A percentile compares a stretch with the other conserved stretches of the same genome.
Conservation (phyloP, 2,113 vertebrate genomes). For the Stictonetta naevosa region DNA sequence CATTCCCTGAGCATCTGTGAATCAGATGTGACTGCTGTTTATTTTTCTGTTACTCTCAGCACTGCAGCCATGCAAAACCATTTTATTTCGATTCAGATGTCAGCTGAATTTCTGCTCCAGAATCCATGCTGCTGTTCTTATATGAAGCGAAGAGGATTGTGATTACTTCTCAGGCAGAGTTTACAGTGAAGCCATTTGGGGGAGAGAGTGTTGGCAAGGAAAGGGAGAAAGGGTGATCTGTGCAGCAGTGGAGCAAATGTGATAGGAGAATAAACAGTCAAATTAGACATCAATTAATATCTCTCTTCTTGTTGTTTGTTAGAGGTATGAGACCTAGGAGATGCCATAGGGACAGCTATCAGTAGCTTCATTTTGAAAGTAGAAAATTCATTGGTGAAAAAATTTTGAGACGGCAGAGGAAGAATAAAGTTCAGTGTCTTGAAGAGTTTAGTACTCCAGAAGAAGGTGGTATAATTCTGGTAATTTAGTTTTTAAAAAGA, state of each 20-base stretch:
- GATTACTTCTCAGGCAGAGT: not conserved
- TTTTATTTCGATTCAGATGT: not conserved
- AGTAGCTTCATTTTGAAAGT: not conserved
- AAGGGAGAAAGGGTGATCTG: not conserved
- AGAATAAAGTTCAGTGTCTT: not conserved
- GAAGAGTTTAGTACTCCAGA: not conserved
- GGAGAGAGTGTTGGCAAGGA: not conserved
- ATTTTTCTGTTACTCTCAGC: not conserved
- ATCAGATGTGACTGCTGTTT: not conserved
- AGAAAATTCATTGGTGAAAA: not conserved
- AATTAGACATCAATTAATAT: not conserved
- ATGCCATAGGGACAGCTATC: not conserved
- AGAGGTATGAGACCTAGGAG: not conserved
- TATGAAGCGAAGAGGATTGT: not conserved
- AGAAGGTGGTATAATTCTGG: not conserved
- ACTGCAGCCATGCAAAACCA: not conserved
- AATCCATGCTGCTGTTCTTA: not conserved
- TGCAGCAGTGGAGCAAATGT: not conserved
- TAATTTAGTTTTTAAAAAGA: not conserved
- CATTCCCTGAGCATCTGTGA: not conserved
- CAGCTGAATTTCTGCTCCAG: conserved; percentile 20
- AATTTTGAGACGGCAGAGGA: not conserved
- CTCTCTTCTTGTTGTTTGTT: not conserved
- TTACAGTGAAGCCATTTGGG: not conserved
- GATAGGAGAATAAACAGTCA: not conserved